Evolutionary conservation across 2,888 invertebrate genomes (phyloP), one percentile per base, ranked within the genome.

Genomic region (Pachycephus smyrnensis): DNA sequence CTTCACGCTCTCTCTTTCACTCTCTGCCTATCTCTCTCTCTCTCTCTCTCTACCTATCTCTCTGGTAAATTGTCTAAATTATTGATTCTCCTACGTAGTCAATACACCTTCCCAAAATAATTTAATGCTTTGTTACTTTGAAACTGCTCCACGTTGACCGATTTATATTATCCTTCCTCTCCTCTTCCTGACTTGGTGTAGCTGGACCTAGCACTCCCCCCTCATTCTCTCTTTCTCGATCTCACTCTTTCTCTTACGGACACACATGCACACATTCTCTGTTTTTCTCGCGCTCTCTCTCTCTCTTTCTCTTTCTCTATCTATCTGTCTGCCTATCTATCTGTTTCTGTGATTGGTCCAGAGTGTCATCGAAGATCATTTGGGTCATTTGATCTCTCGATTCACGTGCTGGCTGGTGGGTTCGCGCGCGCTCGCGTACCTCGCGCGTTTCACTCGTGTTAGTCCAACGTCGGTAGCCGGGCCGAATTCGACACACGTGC

Each of bases 171-270:
- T 33, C 32, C 73, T 73, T 36, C 15, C 11, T 35, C 4, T 15
- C 30, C 35, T 23, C 32, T 55, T 40, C 23, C 36, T 35, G 4
- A 35, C 55, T 11, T 90, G 91, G 90, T 91, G 90, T 91, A 91
- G 91, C 91, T 87, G 90, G 90, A 90, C 90, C 90, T 89, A 86
- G 90, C 89, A 89, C 89, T 90, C 88, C 89, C 37, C 36, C 86
- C 86, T 84, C 82, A 84, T 77, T 77, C 81, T 81, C 77, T 80
- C 75, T 79, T 77, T 82, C 77, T 80, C 77, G 79, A 73, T 83
- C 82, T 82, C 75, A 77, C 79, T 81, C 78, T 81, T 81, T 77
- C 23, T 74, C 4, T 77, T 4, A 77, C 74, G 69, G 69, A 69
- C 40, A 71, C 33, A 77, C 55, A 35, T 73, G 84, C 37, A 75